These are phyloP conservation scores for Geodia barretti DNA, from an alignment of 37 sponge, comb jelly and placozoan species.

Conservation along the genomic window DNA sequence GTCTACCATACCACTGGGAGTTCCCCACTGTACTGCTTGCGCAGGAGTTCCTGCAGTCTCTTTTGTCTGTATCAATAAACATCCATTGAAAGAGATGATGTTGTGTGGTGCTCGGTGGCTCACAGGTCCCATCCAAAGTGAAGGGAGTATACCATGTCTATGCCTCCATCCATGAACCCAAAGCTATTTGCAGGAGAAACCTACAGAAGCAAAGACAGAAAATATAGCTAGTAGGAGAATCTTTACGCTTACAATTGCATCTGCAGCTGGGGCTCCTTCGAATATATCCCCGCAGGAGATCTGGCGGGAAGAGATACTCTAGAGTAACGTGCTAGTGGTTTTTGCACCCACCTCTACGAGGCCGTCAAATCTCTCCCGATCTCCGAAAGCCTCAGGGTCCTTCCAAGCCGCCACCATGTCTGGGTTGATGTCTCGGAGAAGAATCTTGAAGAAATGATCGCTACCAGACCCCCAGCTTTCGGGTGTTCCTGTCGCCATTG, in stretches of 20 bases:
- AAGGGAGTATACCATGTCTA: conserved; percentile 73
- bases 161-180: conserved; percentile 91
- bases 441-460: conserved; percentile 28
- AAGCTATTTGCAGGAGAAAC: conserved; percentile 89
- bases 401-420: conserved; percentile 68
- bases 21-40: conserved; percentile 63
- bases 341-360: conserved; percentile 40
- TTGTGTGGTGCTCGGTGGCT: neutral
- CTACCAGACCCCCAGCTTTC: neutral
- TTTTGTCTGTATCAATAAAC: conserved; percentile 30
- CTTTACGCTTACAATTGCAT: conserved; percentile 62
- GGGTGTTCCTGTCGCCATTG: neutral
- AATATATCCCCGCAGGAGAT: conserved; percentile 77
- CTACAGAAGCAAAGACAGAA: conserved; percentile 23
- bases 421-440: conserved; percentile 45
- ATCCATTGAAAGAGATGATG: neutral
- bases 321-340: neutral
- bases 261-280: conserved; percentile 68
- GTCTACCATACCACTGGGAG: conserved; percentile 62
- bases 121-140: conserved; percentile 89
- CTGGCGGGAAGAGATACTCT: conserved; percentile 27
- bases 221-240: neutral
- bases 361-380: conserved; percentile 33
- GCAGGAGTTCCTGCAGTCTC: conserved; percentile 57
- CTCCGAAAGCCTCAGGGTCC: conserved; percentile 35